Evolutionary conservation across 1,140 invertebrate species (phyloP).

Genomic region (Leptinotarsa defecta): DNA sequence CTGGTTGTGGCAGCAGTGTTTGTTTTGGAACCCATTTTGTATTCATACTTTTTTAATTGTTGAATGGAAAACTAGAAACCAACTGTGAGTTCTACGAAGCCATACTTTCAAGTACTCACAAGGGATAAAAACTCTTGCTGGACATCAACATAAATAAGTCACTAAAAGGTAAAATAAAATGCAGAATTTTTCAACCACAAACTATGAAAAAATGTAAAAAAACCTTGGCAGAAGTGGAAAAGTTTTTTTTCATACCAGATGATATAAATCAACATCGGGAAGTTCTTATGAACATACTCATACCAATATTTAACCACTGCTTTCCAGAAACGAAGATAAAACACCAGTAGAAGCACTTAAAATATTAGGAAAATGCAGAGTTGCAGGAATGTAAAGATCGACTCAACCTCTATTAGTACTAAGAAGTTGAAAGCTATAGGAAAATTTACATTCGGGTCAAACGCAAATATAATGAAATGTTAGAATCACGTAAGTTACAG

Average conservation of each 20-base stretch:
- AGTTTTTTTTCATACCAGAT: not conserved
- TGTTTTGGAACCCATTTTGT: too few species aligned
- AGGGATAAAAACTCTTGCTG: not conserved
- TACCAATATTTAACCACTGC: constrained; percentile 5
- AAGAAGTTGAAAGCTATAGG: not conserved
- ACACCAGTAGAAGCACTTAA: not conserved
- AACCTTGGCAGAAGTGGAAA: not conserved
- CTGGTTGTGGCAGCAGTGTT: too few species aligned
- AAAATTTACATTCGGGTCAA: not conserved
- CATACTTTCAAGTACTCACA: not conserved
- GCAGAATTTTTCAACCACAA: not conserved
- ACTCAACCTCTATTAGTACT: not conserved
- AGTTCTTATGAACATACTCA: constrained; percentile 2
- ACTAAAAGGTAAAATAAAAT: not conserved
- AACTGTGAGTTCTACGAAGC: constrained; percentile 7
- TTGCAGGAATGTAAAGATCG: not conserved
- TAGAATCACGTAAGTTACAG: constrained; percentile 3
- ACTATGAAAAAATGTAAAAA: not conserved
- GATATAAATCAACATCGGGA: not conserved
- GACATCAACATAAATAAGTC: not conserved
- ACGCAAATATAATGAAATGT: not conserved
- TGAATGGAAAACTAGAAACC: too few species aligned
- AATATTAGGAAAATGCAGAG: not conserved
- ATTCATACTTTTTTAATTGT: too few species aligned
- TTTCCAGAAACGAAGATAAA: not conserved